Conservation (phyloP, 1,140 invertebrate genomes). For the Zelostemma sp. region DNA sequence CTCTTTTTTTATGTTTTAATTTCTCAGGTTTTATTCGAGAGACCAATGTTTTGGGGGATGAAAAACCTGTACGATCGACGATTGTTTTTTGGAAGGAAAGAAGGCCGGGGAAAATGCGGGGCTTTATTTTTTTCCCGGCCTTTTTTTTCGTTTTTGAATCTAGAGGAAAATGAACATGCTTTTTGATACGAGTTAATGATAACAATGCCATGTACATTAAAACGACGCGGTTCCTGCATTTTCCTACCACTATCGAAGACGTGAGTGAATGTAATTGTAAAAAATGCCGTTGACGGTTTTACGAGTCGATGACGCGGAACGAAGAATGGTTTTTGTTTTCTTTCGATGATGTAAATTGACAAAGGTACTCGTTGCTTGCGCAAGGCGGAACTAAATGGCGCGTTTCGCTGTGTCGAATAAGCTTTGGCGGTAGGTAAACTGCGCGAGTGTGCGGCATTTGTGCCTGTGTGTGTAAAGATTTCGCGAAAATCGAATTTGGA, state of each 20-base stretch:
- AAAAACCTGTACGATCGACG: too few relatives aligned
- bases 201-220: slow-evolving; percentile 37
- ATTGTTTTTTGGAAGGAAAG: too few relatives aligned
- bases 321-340: slow-evolving; percentile 15
- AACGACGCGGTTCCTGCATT: slow-evolving; percentile 48
- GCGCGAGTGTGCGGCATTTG: not conserved
- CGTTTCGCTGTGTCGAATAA: not conserved
- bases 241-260: slow-evolving; percentile 30
- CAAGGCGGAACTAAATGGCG: slow-evolving; percentile 17
- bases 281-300: not conserved
- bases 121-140: not conserved
- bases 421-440: slow-evolving; percentile 9
- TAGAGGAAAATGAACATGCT: not conserved
- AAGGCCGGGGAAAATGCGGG: too few relatives aligned
- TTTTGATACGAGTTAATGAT: slow-evolving; percentile 46
- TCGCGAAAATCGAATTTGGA: slow-evolving; percentile 11
- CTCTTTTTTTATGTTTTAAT: slow-evolving; percentile 5
- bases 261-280: not conserved
- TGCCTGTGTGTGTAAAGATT: too few relatives aligned
- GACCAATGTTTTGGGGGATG: not conserved
- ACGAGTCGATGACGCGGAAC: slow-evolving; percentile 24
- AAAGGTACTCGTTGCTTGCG: slow-evolving; percentile 36
- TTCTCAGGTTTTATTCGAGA: too few relatives aligned
- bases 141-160: slow-evolving; percentile 1
- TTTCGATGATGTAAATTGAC: slow-evolving; percentile 20